A percentile compares a stretch with the other conserved stretches of the same genome.
Conservation (phyloP, 1,140 invertebrate genomes). For the Drosophila murphyi region DNA sequence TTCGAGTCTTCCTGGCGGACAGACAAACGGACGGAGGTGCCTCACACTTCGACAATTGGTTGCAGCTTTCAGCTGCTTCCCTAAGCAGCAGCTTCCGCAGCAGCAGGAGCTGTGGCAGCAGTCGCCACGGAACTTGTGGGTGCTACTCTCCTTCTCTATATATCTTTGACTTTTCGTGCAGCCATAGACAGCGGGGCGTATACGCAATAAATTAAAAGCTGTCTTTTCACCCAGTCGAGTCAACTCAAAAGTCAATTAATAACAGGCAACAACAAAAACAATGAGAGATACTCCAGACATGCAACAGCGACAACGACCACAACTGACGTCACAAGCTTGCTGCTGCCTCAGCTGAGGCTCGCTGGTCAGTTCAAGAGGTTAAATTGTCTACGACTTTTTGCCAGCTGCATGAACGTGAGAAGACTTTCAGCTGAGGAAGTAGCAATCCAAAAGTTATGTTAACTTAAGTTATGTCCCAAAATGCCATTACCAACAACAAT, state of each 20-base stretch:
- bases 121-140: slow-evolving; percentile 51
- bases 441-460: slow-evolving; percentile 3
- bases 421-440: slow-evolving; percentile 44
- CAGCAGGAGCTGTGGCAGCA: slow-evolving; percentile 4
- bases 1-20: slow-evolving; percentile 38
- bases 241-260: slow-evolving; percentile 83
- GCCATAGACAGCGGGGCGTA: slow-evolving; percentile 67
- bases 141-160: slow-evolving; percentile 16
- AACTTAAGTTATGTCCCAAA: slow-evolving; percentile 18
- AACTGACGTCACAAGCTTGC: slow-evolving; percentile 50
- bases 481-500: slow-evolving; percentile 1
- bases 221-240: slow-evolving; percentile 70
- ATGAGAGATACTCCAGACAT: slow-evolving; percentile 43
- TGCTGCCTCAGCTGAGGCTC: slow-evolving; percentile 31
- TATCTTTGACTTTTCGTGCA: slow-evolving; percentile 1
- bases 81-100: slow-evolving; percentile 65
- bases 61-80: slow-evolving; percentile 56
- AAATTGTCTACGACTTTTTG: slow-evolving; percentile 53
- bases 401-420: slow-evolving; percentile 66
- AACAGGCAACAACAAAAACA: slow-evolving; percentile 50
- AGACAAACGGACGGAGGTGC: not conserved
- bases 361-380: slow-evolving; percentile 71
- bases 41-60: slow-evolving; percentile 43
- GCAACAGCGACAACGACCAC: slow-evolving; percentile 17
- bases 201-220: slow-evolving; percentile 75